Evolutionary conservation across 2,888 invertebrate species (phyloP).

Genomic region (Eupithecia inturbata): DNA sequence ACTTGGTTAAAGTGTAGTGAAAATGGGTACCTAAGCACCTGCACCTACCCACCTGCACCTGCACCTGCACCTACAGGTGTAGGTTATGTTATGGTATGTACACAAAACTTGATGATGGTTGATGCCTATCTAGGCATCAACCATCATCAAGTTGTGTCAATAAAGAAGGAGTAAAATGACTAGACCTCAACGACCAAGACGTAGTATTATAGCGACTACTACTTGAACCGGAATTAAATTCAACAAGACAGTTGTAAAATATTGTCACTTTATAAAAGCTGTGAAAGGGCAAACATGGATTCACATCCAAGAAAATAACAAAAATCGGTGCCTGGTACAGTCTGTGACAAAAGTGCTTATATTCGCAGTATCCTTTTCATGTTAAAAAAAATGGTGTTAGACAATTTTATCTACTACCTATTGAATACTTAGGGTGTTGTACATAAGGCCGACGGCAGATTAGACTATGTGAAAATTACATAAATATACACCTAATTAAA

Average conservation of each 20-base stretch:
- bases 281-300: slow-evolving; percentile 60
- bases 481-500: not conserved
- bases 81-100: no score
- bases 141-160: no score
- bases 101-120: no score
- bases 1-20: no score
- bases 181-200: not conserved
- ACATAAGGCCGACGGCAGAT: not conserved
- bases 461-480: no score
- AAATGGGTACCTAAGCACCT: no score
- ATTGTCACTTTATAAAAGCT: slow-evolving; percentile 61
- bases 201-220: slow-evolving; percentile 4
- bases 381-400: not conserved
- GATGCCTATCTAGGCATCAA: no score
- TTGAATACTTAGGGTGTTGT: no score
- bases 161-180: no score
- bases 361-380: not conserved
- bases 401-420: not conserved
- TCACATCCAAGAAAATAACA: slow-evolving; percentile 67
- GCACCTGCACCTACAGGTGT: no score
- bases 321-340: slow-evolving; percentile 64
- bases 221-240: slow-evolving; percentile 1
- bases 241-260: slow-evolving; percentile 42
- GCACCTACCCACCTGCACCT: no score
- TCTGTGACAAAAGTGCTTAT: slow-evolving; percentile 46